Percentiles rank a stretch among this genome's conserved stretches.
Evolutionary conservation across 2,888 invertebrate species (phyloP).

Genomic region (Eustalomyia histrio): DNA sequence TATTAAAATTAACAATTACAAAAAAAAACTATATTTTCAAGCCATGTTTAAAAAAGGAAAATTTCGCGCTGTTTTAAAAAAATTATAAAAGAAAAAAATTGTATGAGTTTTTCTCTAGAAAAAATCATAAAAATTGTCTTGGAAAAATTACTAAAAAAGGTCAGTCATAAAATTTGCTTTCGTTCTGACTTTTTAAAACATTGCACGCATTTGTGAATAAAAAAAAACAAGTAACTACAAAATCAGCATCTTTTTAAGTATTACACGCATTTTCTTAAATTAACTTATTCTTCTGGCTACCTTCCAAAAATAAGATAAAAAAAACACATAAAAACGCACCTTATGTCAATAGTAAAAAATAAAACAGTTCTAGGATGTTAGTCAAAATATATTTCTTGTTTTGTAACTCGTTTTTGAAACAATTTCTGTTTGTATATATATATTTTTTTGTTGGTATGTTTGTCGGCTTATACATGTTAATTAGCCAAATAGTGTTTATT

Average conservation of each 20-base stretch:
- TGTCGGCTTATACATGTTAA: slow-evolving; percentile 55
- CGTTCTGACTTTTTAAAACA: not conserved
- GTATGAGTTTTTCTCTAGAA: slow-evolving; percentile 3
- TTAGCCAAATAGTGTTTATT: slow-evolving; percentile 51
- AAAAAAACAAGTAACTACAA: slow-evolving; percentile 4
- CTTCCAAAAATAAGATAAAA: not conserved
- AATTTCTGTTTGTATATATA: slow-evolving; percentile 4
- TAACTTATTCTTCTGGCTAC: slow-evolving; percentile 4
- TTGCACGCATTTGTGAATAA: slow-evolving; percentile 17
- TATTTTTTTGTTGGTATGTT: slow-evolving; percentile 15
- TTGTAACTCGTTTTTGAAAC: slow-evolving; percentile 10
- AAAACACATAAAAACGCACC: slow-evolving; percentile 24
- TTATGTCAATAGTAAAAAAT: slow-evolving; percentile 22
- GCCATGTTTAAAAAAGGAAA: not conserved
- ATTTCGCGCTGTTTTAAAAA: slow-evolving; percentile 31
- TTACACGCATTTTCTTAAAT: slow-evolving; percentile 22
- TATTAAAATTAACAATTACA: no score
- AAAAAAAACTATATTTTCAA: no score
- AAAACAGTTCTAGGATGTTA: slow-evolving; percentile 1
- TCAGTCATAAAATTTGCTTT: slow-evolving; percentile 21
- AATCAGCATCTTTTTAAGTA: slow-evolving; percentile 7
- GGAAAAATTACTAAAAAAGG: slow-evolving; percentile 17
- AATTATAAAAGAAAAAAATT: slow-evolving; percentile 1
- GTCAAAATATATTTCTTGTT: not conserved
- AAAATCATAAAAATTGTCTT: slow-evolving; percentile 21